phyloP scores from a whole-genome alignment of 2,113 vertebrate genomes.

The Glaucomys volans region DNA sequence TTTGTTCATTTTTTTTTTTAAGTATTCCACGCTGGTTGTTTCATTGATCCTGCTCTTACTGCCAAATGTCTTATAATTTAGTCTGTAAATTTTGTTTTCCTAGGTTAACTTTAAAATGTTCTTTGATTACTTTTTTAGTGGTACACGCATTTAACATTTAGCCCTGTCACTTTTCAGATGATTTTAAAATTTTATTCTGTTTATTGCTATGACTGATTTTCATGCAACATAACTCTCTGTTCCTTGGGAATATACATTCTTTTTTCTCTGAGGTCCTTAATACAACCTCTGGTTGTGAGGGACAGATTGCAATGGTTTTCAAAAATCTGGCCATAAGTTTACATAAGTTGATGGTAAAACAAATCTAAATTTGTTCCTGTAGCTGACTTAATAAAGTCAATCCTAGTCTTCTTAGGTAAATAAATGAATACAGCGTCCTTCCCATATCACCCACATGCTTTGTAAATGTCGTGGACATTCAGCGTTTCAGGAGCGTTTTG shows the following conservation, averaged over 20 bases:
- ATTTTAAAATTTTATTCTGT: constrained; percentile 41
- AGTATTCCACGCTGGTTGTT: background rate
- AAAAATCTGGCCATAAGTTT: background rate
- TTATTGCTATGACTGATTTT: constrained; percentile 53
- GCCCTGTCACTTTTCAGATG: background rate
- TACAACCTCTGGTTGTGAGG: constrained; percentile 28
- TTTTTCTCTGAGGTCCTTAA: constrained; percentile 33
- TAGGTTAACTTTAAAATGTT: background rate
- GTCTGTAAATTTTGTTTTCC: background rate
- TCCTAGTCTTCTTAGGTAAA: constrained; percentile 23
- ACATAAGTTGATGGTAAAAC: constrained; percentile 25
- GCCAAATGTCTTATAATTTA: background rate
- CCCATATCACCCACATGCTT: background rate
- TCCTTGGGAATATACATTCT: background rate
- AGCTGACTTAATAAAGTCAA: constrained; percentile 19
- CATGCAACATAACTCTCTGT: background rate
- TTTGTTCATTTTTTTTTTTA: background rate
- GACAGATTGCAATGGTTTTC: background rate
- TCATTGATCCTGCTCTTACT: background rate
- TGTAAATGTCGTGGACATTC: background rate
- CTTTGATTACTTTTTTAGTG: constrained; percentile 32
- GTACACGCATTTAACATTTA: background rate
- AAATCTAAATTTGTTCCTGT: background rate
- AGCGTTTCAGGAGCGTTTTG: constrained; percentile 7
- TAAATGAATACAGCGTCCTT: constrained; percentile 28